Evolutionary conservation across 2,888 invertebrate genomes (phyloP).

Genomic region (Phaedon cochleariae): DNA sequence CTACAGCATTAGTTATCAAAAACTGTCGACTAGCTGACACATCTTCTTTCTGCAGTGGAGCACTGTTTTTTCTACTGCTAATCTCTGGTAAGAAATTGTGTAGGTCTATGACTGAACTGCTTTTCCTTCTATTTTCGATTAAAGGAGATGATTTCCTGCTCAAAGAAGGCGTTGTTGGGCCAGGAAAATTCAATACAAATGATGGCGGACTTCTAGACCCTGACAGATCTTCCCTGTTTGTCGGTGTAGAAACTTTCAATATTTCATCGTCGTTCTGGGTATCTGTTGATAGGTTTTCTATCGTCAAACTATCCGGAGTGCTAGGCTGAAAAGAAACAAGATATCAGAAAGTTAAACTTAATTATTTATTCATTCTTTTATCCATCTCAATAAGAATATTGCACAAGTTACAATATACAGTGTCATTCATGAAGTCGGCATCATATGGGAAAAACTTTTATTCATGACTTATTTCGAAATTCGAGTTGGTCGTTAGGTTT

Average conservation of each 20-base stretch:
- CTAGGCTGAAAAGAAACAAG: not conserved
- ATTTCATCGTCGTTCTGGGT: constrained; percentile 5
- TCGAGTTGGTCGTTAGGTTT: too few species aligned
- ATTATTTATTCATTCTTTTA: too few species aligned
- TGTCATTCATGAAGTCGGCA: too few species aligned
- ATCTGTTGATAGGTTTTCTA: not conserved
- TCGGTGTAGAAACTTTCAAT: not conserved
- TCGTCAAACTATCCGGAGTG: not conserved
- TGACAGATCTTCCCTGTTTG: not conserved
- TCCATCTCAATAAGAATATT: too few species aligned
- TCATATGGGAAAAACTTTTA: too few species aligned
- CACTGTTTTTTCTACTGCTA: constrained; percentile 55
- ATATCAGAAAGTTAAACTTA: too few species aligned
- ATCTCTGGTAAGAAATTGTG: constrained; percentile 52
- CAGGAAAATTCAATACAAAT: constrained; percentile 26
- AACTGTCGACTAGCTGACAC: constrained; percentile 22
- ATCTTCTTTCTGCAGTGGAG: constrained; percentile 54
- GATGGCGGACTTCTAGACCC: not conserved
- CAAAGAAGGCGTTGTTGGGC: constrained; percentile 27
- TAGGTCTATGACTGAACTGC: constrained; percentile 56
- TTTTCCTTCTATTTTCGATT: constrained; percentile 44
- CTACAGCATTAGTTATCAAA: constrained; percentile 29
- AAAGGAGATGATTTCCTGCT: constrained; percentile 16
- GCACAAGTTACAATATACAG: too few species aligned
- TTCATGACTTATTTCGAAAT: too few species aligned